These are phyloP conservation scores for Litocranius walleri DNA, from an alignment of 2,113 vertebrate genomes.

Conservation along the genomic window DNA sequence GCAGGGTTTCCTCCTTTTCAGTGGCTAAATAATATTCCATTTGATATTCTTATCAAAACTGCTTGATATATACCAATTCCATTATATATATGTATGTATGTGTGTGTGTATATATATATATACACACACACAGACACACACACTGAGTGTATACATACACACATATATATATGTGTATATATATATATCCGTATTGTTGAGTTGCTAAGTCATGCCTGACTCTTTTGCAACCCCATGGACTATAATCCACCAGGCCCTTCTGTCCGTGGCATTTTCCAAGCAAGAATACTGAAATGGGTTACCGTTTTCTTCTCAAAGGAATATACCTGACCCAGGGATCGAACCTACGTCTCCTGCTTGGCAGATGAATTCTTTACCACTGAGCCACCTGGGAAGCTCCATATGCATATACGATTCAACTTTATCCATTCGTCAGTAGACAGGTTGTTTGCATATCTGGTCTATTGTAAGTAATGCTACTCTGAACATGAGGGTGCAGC, in stretches of 20 bases:
- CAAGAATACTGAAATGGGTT: neutral
- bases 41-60: neutral
- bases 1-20: neutral
- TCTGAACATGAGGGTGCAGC: neutral
- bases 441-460: neutral
- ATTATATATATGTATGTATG: no score
- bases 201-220: neutral
- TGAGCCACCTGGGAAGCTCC: neutral
- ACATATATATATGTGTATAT: neutral
- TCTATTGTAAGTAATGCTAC: neutral
- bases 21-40: neutral
- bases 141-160: no score
- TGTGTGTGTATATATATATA: accelerated
- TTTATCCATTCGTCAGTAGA: neutral
- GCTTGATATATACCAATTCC: neutral
- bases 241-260: neutral
- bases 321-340: neutral
- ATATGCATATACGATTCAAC: neutral
- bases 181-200: neutral
- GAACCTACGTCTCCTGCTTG: neutral
- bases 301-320: neutral
- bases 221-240: neutral
- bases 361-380: neutral
- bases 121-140: accelerated
- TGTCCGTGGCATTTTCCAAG: neutral